Base-by-base conservation (phyloP, 1,140 invertebrate species). In the Euura lappo region DNA sequence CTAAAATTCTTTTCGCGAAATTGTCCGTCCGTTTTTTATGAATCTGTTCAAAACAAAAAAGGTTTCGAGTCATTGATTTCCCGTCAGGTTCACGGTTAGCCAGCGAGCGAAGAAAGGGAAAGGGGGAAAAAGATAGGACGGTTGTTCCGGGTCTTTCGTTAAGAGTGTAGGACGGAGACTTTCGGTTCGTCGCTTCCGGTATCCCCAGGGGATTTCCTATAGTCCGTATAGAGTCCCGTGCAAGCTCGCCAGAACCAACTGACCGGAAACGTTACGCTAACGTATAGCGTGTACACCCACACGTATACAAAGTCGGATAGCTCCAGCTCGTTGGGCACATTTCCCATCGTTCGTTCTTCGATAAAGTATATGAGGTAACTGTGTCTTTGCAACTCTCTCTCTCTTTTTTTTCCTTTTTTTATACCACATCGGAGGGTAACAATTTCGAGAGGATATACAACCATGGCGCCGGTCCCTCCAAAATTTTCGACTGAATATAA, bases 151-250 rank as follows among this genome's bases (percentile, higher is more conserved):
- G 51, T 60, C 51, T 60, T 60, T 8, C 51, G 51, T 60, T 60
- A 60, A 60, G 51, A 60, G 51, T 28, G 46, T n/a, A 74, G 76
- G 72, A 46, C 28, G 74, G 70, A 70, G 45, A 72, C 77, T 78
- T 78, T 79, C 79, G 75, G 76, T 79, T 74, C 72, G 79, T 75
- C 77, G 78, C 79, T 78, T 80, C 66, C 67, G 67, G 68, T 75
- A 76, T 79, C 74, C 77, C 72, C 46, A 47, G 75, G 51, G 71
- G 78, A 73, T 75, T 75, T 74, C 72, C 70, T 74, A 66, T 60
- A 60, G 51, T 60, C 51, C 28, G 28, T 28, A 28, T 28, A 28
- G 28, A 28, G 65, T 65, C 70, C 72, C 66, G 68, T 66, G 65
- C 75, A 65, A 45, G 70, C 70, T 74, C 76, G 42, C 66, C 28